A percentile compares a stretch with the other conserved stretches of the same genome.
Conservation (phyloP, 2,797 vertebrate genomes). For the Miopithecus talapoin region DNA sequence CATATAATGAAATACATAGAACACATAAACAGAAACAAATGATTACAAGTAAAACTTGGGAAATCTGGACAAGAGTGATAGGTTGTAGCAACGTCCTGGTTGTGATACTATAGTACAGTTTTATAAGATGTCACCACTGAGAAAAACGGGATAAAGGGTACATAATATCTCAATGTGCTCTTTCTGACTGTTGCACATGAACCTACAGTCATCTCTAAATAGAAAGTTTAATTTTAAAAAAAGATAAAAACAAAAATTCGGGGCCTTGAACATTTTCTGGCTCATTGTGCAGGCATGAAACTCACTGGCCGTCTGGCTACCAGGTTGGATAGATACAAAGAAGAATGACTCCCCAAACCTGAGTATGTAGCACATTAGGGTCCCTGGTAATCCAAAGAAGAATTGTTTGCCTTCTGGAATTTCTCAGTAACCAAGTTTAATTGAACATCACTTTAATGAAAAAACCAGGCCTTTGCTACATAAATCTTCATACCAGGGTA, state of each 20-base stretch:
- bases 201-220: constrained; percentile 35
- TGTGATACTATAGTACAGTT: background rate
- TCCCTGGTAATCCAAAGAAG: background rate
- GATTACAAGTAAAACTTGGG: background rate
- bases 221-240: background rate
- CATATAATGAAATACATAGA: background rate
- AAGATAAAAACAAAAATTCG: background rate
- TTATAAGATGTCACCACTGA: background rate
- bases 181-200: constrained; percentile 14
- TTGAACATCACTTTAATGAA: constrained; percentile 17
- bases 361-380: background rate
- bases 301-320: background rate
- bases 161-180: background rate
- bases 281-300: background rate
- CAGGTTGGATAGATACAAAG: background rate
- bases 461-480: background rate
- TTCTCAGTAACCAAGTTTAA: constrained; percentile 32
- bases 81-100: background rate
- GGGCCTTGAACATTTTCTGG: background rate
- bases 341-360: background rate
- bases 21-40: background rate
- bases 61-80: background rate
- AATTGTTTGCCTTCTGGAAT: constrained; percentile 24
- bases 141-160: background rate
- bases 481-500: background rate